These are phyloP conservation scores for Solenodon paradoxus DNA, from an alignment of 2,113 vertebrate species.

Conservation along the genomic window DNA sequence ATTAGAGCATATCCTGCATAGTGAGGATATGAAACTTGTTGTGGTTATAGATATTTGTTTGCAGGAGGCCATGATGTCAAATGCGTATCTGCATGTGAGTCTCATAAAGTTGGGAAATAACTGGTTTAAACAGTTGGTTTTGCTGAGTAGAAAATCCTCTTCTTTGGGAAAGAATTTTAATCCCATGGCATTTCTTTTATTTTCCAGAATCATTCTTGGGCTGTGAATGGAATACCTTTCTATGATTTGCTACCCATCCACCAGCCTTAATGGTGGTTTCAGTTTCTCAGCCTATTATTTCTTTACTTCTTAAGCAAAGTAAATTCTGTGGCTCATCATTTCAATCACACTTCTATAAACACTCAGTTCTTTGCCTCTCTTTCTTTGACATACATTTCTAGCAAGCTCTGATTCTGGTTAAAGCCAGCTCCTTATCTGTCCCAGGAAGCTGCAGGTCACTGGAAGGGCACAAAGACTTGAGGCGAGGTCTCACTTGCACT, in stretches of 20 bases:
- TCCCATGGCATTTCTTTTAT: background rate
- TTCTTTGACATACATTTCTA: background rate
- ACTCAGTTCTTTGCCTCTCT: background rate
- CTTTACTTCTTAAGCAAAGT: background rate
- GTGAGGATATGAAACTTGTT: background rate
- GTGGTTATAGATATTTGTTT: background rate
- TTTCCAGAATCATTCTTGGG: background rate
- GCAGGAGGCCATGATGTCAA: background rate
- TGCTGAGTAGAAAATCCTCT: background rate
- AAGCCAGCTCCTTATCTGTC: background rate
- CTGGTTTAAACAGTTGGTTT: background rate
- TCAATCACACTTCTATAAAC: background rate
- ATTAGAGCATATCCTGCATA: background rate
- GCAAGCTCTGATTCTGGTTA: background rate
- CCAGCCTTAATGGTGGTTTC: background rate
- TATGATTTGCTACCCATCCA: background rate
- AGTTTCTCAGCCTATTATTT: background rate
- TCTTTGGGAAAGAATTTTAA: background rate
- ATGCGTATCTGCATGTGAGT: background rate
- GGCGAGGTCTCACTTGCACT: background rate
- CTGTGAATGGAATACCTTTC: background rate
- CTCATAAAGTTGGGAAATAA: background rate
- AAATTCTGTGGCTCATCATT: background rate
- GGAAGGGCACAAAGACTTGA: background rate
- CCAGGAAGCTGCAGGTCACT: background rate